Percentiles rank a stretch among this genome's conserved stretches.
Conservation (phyloP, 2,888 invertebrate genomes). For the Ophion costatus region DNA sequence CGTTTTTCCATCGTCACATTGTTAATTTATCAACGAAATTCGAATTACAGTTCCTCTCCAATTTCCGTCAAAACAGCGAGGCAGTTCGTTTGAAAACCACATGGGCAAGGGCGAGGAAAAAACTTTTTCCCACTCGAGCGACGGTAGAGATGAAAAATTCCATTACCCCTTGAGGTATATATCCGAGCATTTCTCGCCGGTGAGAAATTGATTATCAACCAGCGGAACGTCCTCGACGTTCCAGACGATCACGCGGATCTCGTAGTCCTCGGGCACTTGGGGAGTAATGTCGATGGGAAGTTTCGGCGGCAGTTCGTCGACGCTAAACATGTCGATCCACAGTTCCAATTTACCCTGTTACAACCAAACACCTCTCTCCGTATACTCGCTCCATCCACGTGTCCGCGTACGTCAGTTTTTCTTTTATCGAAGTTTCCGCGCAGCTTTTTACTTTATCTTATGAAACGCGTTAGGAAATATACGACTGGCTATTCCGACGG, state of each 20-base stretch:
- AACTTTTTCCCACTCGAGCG: not conserved
- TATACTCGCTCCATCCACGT: not conserved
- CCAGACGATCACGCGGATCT: conserved; percentile 89
- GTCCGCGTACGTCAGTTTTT: not conserved
- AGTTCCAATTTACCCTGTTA: conserved; percentile 94
- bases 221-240: conserved; percentile 87
- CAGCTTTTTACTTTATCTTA: not conserved
- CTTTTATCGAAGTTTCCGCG: not conserved
- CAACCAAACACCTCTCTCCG: not conserved
- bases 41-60: not conserved
- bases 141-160: conserved; percentile 9
- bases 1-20: not conserved
- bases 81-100: not conserved
- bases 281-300: conserved; percentile 90
- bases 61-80: not conserved
- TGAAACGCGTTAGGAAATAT: conserved; percentile 19
- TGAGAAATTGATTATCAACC: conserved; percentile 89
- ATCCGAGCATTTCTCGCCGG: conserved; percentile 90
- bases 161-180: conserved; percentile 89
- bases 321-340: conserved; percentile 95
- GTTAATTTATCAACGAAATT: not conserved
- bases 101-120: not conserved
- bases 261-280: conserved; percentile 87
- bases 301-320: conserved; percentile 86
- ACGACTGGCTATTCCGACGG: not conserved